Evolutionary conservation across 2,888 invertebrate species (phyloP).

Genomic region (Onchidella celtica): DNA sequence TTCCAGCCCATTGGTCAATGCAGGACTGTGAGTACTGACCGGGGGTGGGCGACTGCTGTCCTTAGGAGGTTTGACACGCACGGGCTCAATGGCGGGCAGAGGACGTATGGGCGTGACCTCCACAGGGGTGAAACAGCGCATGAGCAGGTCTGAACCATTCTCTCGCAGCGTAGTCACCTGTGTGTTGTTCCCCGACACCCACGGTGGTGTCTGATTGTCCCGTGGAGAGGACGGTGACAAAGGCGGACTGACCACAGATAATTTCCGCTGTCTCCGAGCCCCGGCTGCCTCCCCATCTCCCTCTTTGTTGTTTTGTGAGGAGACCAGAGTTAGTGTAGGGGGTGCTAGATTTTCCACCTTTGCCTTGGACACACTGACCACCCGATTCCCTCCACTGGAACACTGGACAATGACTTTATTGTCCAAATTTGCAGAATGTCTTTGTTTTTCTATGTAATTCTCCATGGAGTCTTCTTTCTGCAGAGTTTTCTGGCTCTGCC

Average conservation of each 20-base stretch:
- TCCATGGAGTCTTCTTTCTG: not conserved
- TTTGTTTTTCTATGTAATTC: constrained; percentile 10
- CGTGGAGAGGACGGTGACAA: constrained; percentile 26
- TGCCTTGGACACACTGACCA: not conserved
- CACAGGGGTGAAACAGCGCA: constrained; percentile 37
- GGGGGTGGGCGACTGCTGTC: not conserved
- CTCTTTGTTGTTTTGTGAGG: not conserved
- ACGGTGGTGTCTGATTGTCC: not conserved
- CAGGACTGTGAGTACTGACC: not conserved
- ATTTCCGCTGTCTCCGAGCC: constrained; percentile 21
- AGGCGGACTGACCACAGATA: constrained; percentile 47
- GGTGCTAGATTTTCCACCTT: not conserved
- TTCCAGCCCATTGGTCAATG: constrained; percentile 23
- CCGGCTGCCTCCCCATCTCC: not conserved
- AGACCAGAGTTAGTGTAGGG: not conserved
- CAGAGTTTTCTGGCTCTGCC: not conserved
- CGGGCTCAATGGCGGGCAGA: not conserved
- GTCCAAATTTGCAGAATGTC: not conserved
- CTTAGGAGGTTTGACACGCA: not conserved
- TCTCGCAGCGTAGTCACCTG: constrained; percentile 4
- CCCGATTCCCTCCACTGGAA: not conserved
- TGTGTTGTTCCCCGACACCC: not conserved
- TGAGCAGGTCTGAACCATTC: not conserved
- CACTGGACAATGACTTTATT: not conserved
- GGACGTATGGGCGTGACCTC: constrained; percentile 11